These are phyloP conservation scores for Drosophila neoperkinsi DNA, from an alignment of 2,888 invertebrate genomes.

Conservation along the genomic window DNA sequence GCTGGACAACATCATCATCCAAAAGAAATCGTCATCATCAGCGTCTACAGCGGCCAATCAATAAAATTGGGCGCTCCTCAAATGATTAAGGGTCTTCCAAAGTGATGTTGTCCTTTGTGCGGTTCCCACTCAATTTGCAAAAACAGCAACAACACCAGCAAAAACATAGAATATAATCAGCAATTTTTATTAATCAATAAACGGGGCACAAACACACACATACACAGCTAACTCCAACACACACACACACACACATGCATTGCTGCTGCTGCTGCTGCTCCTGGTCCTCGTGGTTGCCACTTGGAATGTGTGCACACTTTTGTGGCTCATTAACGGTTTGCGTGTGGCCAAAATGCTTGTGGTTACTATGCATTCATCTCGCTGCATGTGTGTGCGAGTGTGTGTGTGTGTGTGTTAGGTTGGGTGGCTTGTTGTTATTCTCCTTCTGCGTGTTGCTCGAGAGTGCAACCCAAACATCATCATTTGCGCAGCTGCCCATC, in stretches of 20 bases:
- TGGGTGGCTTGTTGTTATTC: constrained; percentile 54
- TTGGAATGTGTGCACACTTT: constrained; percentile 56
- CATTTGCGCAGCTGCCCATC: constrained; percentile 40
- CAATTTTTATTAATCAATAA: constrained; percentile 73
- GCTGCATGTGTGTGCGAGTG: constrained; percentile 8
- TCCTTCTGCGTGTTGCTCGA: constrained; percentile 32
- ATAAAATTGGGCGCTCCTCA: constrained; percentile 56
- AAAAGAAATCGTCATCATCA: constrained; percentile 16
- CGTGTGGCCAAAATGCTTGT: constrained; percentile 62
- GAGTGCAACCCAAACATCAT: constrained; percentile 70
- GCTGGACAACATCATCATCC: constrained; percentile 46
- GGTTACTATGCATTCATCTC: constrained; percentile 60
- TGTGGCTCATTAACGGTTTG: constrained; percentile 81
- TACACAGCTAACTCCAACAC: constrained; percentile 30
- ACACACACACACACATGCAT: constrained; percentile 13
- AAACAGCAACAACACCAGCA: background rate
- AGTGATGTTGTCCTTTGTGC: constrained; percentile 12
- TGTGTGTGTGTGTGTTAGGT: constrained; percentile 22
- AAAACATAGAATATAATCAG: background rate
- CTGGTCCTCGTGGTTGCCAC: constrained; percentile 18
- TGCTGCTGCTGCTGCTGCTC: constrained; percentile 13
- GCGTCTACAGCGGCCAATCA: constrained; percentile 48
- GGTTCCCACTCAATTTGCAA: constrained; percentile 28
- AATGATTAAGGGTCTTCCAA: constrained; percentile 34
- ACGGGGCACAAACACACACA: constrained; percentile 49